Conservation (phyloP, 2,888 invertebrate species). For the Agrochola macilenta region DNA sequence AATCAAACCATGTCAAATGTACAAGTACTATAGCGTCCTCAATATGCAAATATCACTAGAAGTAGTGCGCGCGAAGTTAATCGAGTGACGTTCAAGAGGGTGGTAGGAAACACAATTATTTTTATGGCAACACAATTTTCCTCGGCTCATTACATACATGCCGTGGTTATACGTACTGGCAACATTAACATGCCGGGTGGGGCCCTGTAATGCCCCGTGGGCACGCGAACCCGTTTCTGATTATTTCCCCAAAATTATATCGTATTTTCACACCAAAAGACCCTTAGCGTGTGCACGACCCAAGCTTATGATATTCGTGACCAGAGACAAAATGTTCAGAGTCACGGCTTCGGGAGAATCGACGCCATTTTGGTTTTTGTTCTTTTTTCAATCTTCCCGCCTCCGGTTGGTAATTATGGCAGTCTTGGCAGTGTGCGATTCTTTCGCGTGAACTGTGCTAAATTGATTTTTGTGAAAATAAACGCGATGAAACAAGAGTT, state of each 20-base stretch:
- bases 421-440: conserved; percentile 60
- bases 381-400: conserved; percentile 71
- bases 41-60: conserved; percentile 63
- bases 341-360: conserved; percentile 73
- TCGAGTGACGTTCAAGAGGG: conserved; percentile 80
- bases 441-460: conserved; percentile 65
- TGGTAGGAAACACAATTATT: conserved; percentile 88
- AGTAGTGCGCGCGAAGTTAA: conserved; percentile 70
- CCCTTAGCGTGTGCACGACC: conserved; percentile 81
- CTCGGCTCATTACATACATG: conserved; percentile 90
- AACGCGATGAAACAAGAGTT: conserved; percentile 47
- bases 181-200: conserved; percentile 90
- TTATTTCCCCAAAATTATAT: conserved; percentile 90
- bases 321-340: conserved; percentile 82
- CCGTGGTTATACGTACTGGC: conserved; percentile 84
- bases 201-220: conserved; percentile 87
- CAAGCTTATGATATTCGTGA: conserved; percentile 83
- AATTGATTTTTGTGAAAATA: conserved; percentile 66
- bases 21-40: conserved; percentile 36
- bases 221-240: conserved; percentile 89
- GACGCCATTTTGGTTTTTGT: conserved; percentile 74
- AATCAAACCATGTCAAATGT: conserved; percentile 44
- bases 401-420: conserved; percentile 71
- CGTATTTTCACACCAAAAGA: conserved; percentile 88
- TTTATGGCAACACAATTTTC: conserved; percentile 91